These are phyloP conservation scores for Protaetia brevitarsis DNA, from an alignment of 1,140 invertebrate genomes.

Conservation along the genomic window DNA sequence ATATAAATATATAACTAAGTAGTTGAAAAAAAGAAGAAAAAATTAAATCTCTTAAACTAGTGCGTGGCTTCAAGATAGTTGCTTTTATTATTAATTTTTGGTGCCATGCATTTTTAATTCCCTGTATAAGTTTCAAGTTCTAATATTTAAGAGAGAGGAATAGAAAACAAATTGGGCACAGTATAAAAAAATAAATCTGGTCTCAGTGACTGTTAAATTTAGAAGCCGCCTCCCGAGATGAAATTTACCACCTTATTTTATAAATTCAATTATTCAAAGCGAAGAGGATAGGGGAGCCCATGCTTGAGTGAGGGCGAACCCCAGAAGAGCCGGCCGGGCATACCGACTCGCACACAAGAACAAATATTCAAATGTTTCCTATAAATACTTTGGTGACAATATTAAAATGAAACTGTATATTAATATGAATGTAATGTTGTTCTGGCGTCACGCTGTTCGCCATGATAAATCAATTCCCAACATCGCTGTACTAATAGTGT, in stretches of 20 bases:
- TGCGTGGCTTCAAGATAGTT: too few relatives aligned
- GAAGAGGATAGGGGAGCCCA: background rate
- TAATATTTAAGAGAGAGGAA: too few relatives aligned
- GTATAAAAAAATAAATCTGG: conserved; percentile 3
- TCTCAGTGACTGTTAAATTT: background rate
- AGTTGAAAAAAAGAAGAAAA: too few relatives aligned
- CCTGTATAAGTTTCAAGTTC: too few relatives aligned
- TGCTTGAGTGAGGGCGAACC: background rate
- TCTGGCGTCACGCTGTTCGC: conserved; percentile 36
- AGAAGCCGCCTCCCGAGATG: conserved; percentile 32
- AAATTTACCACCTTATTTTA: conserved; percentile 42
- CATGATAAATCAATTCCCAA: conserved; percentile 50
- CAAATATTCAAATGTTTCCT: conserved; percentile 41
- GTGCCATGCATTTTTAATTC: too few relatives aligned
- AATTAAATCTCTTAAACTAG: too few relatives aligned
- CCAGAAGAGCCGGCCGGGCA: conserved; percentile 26
- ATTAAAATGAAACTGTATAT: conserved; percentile 49
- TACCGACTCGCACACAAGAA: conserved; percentile 37
- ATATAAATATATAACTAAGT: too few relatives aligned
- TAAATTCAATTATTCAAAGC: conserved; percentile 44
- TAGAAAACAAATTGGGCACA: conserved; percentile 9
- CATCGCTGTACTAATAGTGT: conserved; percentile 48
- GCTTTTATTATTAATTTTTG: too few relatives aligned
- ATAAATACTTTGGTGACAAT: conserved; percentile 50
- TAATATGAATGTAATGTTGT: conserved; percentile 48